These are phyloP conservation scores for Patella caerulea DNA, from an alignment of 2,888 invertebrate species.

Conservation along the genomic window DNA sequence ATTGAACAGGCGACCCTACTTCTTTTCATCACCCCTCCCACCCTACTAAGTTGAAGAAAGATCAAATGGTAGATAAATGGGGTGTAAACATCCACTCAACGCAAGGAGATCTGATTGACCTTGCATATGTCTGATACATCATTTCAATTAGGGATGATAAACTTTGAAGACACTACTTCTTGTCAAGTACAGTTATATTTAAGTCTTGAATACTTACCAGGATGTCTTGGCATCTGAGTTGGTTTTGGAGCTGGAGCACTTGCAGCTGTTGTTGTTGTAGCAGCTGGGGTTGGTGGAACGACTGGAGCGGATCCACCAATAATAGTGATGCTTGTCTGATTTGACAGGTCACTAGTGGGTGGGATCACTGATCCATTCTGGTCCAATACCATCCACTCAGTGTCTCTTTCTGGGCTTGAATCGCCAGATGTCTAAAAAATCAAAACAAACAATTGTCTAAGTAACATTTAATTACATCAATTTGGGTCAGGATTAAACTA, in stretches of 20 bases:
- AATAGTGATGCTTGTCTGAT: not conserved
- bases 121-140: no score
- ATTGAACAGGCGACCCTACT: no score
- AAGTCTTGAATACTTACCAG: not conserved
- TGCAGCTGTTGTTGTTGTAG: not conserved
- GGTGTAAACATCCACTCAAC: no score
- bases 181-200: no score
- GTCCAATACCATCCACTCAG: conserved; percentile 8
- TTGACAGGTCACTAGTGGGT: conserved; percentile 1
- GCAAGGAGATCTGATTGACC: no score
- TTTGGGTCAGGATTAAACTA: no score
- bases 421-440: not conserved
- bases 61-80: no score
- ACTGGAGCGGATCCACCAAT: conserved; percentile 8
- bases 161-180: no score
- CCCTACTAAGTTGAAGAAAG: no score
- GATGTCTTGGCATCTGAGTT: conserved; percentile 10
- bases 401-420: not conserved
- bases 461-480: no score
- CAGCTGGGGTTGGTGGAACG: not conserved
- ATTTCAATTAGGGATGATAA: no score
- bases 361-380: not conserved
- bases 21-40: no score
- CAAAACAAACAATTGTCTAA: not conserved
- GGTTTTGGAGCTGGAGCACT: not conserved